A percentile compares a stretch with the other conserved stretches of the same genome.
phyloP scores from a whole-genome alignment of 2,113 vertebrate genomes.

The Eptesicus fuscus region DNA sequence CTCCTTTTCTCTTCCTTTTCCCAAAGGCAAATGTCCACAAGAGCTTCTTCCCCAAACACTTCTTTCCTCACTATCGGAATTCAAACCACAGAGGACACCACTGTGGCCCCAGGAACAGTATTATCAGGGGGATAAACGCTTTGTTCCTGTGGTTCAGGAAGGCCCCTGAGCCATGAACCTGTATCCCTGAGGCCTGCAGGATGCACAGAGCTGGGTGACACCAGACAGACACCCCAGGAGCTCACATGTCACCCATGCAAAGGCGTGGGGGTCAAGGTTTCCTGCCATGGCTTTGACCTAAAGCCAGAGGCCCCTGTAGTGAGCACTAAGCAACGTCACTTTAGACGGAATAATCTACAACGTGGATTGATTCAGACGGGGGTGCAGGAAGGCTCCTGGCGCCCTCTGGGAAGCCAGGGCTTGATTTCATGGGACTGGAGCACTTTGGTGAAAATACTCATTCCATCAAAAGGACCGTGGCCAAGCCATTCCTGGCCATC shows the following conservation, averaged over 20 bases:
- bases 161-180: not conserved
- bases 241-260: fast-evolving
- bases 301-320: not conserved
- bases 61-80: not conserved
- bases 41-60: not conserved
- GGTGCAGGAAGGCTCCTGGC: not conserved
- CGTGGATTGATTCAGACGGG: not conserved
- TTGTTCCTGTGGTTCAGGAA: not conserved
- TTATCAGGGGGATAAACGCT: fast-evolving
- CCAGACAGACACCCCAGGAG: not conserved
- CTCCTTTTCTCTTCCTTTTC: not conserved
- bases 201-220: not conserved
- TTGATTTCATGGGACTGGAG: not conserved
- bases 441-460: not conserved
- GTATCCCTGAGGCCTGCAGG: fast-evolving
- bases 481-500: not conserved
- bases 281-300: not conserved
- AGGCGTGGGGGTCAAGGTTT: fast-evolving
- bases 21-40: not conserved
- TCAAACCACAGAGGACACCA: not conserved
- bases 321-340: not conserved
- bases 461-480: not conserved
- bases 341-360: not conserved
- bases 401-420: not conserved
- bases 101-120: not conserved